Percentiles rank a stretch among this genome's conserved stretches.
Conservation (phyloP, 2,888 invertebrate genomes). For the Laothoe populi region DNA sequence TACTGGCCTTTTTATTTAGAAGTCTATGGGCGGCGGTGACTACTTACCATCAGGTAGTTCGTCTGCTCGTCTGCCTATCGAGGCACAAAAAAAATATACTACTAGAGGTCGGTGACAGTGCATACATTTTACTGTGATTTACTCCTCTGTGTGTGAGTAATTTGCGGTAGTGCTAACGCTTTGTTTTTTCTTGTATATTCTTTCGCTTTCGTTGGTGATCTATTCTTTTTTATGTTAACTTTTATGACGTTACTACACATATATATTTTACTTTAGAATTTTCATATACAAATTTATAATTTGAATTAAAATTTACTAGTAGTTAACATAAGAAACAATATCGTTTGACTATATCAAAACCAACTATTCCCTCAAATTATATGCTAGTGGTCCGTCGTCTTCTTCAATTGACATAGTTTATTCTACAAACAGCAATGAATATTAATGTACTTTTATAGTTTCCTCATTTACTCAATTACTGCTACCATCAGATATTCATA, state of each 20-base stretch:
- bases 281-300: neutral
- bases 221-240: neutral
- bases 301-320: neutral
- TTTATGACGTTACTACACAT: neutral
- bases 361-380: neutral
- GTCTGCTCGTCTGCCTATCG: no score
- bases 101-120: neutral
- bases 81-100: no score
- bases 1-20: neutral
- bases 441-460: slow-evolving; percentile 46
- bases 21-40: no score
- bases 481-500: slow-evolving; percentile 30
- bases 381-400: neutral
- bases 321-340: neutral
- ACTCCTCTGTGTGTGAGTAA: neutral
- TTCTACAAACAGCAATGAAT: slow-evolving; percentile 36
- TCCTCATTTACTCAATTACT: slow-evolving; percentile 54
- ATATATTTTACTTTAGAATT: neutral
- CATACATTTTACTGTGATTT: neutral
- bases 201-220: neutral
- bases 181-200: neutral
- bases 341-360: neutral
- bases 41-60: no score
- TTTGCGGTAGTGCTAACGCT: neutral
- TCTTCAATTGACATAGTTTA: slow-evolving; percentile 27